Conservation (phyloP, 2,113 vertebrate genomes). For the Microtus oregoni region DNA sequence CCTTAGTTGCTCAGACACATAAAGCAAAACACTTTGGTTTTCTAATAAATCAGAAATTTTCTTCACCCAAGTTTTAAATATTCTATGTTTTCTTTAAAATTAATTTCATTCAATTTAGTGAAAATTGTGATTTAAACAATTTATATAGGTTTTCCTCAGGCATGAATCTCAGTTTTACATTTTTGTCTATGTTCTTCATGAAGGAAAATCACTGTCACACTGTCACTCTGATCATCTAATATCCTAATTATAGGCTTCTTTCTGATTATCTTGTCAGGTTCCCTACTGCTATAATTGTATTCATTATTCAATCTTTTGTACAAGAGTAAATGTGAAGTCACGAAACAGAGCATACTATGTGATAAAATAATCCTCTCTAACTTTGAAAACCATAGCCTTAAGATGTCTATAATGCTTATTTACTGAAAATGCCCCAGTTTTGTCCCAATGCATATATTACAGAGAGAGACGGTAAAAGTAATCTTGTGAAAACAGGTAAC, state of each 20-base stretch:
- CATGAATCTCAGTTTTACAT: background rate
- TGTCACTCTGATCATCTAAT: slow-evolving; percentile 21
- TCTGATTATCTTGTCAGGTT: slow-evolving; percentile 56
- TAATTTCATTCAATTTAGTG: background rate
- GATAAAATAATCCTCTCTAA: slow-evolving; percentile 57
- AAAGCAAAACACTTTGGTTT: background rate
- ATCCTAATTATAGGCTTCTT: slow-evolving; percentile 14
- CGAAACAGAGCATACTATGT: background rate
- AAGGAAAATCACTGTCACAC: slow-evolving; percentile 55
- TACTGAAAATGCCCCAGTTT: slow-evolving; percentile 5
- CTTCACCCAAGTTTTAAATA: background rate
- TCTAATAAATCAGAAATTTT: background rate
- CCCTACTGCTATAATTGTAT: slow-evolving; percentile 51
- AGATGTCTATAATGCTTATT: slow-evolving; percentile 58
- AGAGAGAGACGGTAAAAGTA: background rate
- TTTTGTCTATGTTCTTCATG: background rate
- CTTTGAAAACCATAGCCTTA: slow-evolving; percentile 58
- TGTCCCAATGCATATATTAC: background rate
- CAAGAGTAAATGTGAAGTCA: background rate
- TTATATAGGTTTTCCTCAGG: background rate
- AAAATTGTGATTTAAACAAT: slow-evolving; percentile 36
- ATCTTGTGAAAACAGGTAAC: background rate
- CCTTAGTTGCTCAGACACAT: background rate
- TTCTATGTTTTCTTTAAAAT: background rate
- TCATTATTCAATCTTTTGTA: slow-evolving; percentile 58